Evolutionary conservation across 2,113 vertebrate genomes (phyloP).

Genomic region (Anolis carolinensis): DNA sequence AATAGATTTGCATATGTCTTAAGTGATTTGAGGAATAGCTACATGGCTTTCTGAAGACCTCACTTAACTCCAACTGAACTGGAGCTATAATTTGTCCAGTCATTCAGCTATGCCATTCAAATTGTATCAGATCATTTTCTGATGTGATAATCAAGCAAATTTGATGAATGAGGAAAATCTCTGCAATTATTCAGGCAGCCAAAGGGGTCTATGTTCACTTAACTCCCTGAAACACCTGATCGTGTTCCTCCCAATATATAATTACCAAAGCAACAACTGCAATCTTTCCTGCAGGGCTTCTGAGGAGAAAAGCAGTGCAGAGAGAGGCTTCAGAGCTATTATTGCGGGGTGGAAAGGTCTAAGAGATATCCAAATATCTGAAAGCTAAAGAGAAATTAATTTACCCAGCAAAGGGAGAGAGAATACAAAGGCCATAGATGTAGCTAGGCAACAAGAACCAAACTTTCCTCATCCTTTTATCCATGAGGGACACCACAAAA

Average conservation of each 20-base stretch:
- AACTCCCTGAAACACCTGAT: constrained; percentile 6
- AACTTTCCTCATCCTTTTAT: neutral
- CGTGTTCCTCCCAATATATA: neutral
- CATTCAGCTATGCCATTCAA: neutral
- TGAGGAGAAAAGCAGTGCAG: neutral
- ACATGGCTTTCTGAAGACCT: neutral
- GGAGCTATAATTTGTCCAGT: neutral
- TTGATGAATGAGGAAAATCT: neutral
- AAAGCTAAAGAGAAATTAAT: constrained; percentile 8
- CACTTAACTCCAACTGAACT: neutral
- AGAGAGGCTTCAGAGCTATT: neutral
- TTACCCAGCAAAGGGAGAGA: constrained; percentile 2
- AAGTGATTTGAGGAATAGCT: neutral
- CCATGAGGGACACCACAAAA: neutral
- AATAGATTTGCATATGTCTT: neutral
- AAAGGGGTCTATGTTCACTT: neutral
- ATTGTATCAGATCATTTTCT: neutral
- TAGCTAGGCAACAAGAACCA: constrained; percentile 27
- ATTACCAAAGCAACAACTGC: neutral
- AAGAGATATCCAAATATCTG: constrained; percentile 8
- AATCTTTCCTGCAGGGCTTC: neutral
- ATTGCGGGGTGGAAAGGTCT: neutral
- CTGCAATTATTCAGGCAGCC: neutral
- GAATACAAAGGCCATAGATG: neutral
- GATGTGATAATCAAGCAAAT: neutral